Evolutionary conservation across 2,113 vertebrate species (phyloP).

Genomic region (Eulacestoma nigropectus): DNA sequence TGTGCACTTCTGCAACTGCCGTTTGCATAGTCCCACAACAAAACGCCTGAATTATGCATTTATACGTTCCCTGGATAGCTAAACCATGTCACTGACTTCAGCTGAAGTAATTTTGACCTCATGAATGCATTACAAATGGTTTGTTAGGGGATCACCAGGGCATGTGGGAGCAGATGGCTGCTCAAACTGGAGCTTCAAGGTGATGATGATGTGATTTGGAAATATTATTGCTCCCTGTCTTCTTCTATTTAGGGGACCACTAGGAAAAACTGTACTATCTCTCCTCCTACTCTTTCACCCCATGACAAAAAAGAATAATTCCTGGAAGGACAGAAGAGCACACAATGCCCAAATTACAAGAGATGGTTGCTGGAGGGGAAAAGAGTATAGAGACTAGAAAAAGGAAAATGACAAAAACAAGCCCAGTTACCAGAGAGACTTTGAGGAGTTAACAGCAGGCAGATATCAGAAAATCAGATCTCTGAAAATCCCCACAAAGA

Average conservation of each 20-base stretch:
- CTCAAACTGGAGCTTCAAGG: not conserved
- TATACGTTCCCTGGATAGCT: slow-evolving; percentile 1
- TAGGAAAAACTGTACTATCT: not conserved
- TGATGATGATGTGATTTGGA: not conserved
- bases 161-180: not conserved
- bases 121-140: not conserved
- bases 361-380: not conserved
- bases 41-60: not conserved
- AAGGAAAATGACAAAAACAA: not conserved
- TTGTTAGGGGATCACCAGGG: not conserved
- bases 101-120: slow-evolving; percentile 16
- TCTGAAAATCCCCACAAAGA: not conserved
- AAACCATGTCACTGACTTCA: not conserved
- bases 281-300: not conserved
- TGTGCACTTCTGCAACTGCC: not conserved
- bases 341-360: not conserved
- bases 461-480: not conserved
- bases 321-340: not conserved
- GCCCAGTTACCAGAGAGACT: not conserved
- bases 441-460: not conserved
- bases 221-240: not conserved
- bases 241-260: not conserved
- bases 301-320: not conserved
- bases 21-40: not conserved
- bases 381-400: not conserved